phyloP scores from a whole-genome alignment of 2,113 vertebrate genomes.

The Hypomesus transpacificus region DNA sequence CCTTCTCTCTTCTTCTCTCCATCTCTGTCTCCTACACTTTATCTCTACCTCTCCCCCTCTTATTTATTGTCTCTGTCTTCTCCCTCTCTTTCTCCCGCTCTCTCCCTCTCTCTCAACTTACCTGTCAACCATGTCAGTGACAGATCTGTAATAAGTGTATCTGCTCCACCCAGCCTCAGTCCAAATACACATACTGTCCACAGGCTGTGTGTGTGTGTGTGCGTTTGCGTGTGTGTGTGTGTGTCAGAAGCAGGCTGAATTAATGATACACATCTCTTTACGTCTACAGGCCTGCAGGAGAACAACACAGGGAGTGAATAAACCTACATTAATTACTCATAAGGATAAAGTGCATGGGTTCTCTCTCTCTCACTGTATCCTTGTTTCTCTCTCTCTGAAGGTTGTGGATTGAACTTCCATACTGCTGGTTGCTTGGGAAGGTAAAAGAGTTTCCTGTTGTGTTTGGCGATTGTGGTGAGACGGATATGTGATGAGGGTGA shows the following conservation, averaged over 20 bases:
- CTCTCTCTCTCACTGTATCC: background rate
- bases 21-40: slow-evolving; percentile 13
- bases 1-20: background rate
- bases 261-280: slow-evolving; percentile 52
- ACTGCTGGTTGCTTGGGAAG: no score
- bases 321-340: slow-evolving; percentile 58
- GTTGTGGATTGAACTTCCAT: background rate
- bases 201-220: background rate
- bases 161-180: no score
- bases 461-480: no score
- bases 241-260: slow-evolving; percentile 31
- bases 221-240: slow-evolving; percentile 5
- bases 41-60: background rate
- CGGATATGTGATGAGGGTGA: no score
- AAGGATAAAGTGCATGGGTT: slow-evolving; percentile 37
- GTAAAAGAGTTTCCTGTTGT: no score
- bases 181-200: slow-evolving; percentile 1
- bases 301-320: slow-evolving; percentile 42
- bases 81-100: background rate
- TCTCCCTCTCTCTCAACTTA: no score
- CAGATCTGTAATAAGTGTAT: no score
- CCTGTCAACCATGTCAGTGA: no score
- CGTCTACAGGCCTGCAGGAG: slow-evolving; percentile 49
- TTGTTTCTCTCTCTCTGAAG: slow-evolving; percentile 9
- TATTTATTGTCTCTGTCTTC: background rate